Conservation (phyloP, 1,140 invertebrate genomes). For the Melitaea cinxia region DNA sequence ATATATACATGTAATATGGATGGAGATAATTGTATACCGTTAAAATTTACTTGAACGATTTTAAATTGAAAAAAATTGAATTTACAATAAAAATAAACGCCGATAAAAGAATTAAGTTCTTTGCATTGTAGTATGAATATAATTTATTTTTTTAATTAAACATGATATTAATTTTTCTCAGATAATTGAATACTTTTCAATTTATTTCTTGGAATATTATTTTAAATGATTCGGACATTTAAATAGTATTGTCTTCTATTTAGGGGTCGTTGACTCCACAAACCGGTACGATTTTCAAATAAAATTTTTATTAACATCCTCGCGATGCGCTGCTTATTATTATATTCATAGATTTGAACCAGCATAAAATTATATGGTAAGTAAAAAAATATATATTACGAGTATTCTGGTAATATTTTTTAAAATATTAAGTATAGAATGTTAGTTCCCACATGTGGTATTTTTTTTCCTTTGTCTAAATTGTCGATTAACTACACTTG, state of each 20-base stretch:
- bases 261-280: not conserved
- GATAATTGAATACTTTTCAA: too few relatives aligned
- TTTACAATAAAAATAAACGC: too few relatives aligned
- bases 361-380: not conserved
- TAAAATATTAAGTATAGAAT: not conserved
- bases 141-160: too few relatives aligned
- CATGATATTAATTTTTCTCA: too few relatives aligned
- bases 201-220: not conserved
- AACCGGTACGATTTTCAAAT: slow-evolving; percentile 11
- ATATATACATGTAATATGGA: not conserved
- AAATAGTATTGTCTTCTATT: slow-evolving; percentile 1
- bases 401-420: not conserved
- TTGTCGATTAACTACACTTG: too few relatives aligned
- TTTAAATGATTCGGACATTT: not conserved
- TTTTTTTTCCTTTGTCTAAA: not conserved
- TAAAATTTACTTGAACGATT: too few relatives aligned
- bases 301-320: slow-evolving; percentile 11
- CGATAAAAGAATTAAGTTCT: too few relatives aligned
- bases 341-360: not conserved
- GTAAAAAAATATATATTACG: not conserved
- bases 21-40: too few relatives aligned
- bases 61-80: too few relatives aligned
- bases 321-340: not conserved
- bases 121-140: too few relatives aligned
- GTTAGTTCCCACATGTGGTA: not conserved